Evolutionary conservation across 2,888 invertebrate species (phyloP), one percentile per base, ranked within the genome.

Genomic region (Plagiodera versicolora): DNA sequence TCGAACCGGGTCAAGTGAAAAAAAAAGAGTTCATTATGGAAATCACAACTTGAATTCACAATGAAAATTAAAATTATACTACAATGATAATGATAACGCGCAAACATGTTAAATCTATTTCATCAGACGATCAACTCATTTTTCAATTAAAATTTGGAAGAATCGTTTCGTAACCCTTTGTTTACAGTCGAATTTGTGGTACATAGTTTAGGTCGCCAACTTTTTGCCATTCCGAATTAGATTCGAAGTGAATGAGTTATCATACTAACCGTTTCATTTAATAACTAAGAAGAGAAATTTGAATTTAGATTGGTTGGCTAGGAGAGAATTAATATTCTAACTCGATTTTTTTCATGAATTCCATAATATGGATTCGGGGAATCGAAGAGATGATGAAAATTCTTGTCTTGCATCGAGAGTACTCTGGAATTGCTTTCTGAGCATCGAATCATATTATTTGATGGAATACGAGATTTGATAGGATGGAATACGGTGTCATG

Each of bases 231-330:
- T 53, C 20, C 24, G 39, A 44, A 44, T 44, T 53, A 3, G 53
- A 53, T 20, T 19, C 30, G 44, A 20, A 14, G 19, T 14, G 52
- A 39, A 50, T 50, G 32, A 52, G 39, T 51, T 52, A 52, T 52
- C 20, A 20, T 20, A 52, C 39, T 44, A 44, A 53, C 20, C 10
- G 11, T 24, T 24, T 53, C 28, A 20, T 53, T 45, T 44, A 53
- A 53, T 53, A 17, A 20, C 24, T 24, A 24, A 10, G 28, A 44
- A 24, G 35, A 44, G 28, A 53, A 53, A 53, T 53, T 53, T 44
- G 53, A 53, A 53, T 53, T 53, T 53, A 45, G 45, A 53, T 53
- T 53, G 53, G 16, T 20, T 53, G 20, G 44, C n/a, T n/a, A n/a
- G 24, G 24, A 53, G 39, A 18, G 39, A 35, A 53, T 53, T 24